Evolutionary conservation across 2,888 invertebrate species (phyloP).

Genomic region (Hypomecis punctinalis): DNA sequence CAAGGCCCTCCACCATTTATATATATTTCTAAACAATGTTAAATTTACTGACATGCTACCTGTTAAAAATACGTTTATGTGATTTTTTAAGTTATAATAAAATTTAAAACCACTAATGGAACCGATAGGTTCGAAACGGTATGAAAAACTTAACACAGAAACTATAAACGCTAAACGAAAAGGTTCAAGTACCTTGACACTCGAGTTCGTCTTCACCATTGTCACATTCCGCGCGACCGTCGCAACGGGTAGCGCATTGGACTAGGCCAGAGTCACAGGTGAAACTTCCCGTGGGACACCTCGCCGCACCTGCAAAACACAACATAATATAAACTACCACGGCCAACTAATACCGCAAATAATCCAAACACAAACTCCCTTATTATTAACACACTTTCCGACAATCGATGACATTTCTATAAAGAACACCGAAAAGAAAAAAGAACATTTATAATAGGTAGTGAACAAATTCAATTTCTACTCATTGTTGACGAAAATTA

Average conservation of each 20-base stretch:
- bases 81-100: too few relatives aligned
- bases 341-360: neutral
- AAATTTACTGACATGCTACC: too few relatives aligned
- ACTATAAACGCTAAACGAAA: too few relatives aligned
- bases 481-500: neutral
- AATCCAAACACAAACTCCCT: slow-evolving; percentile 5
- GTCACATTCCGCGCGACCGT: slow-evolving; percentile 80
- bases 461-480: neutral
- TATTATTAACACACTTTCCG: neutral
- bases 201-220: slow-evolving; percentile 87
- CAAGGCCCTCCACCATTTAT: too few relatives aligned
- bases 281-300: slow-evolving; percentile 60
- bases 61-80: too few relatives aligned
- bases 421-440: neutral
- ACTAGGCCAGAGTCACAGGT: slow-evolving; percentile 56
- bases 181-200: slow-evolving; percentile 66
- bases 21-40: too few relatives aligned
- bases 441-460: neutral
- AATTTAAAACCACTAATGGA: neutral
- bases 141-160: too few relatives aligned
- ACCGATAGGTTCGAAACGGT: neutral
- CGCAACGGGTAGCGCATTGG: slow-evolving; percentile 67
- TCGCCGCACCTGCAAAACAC: slow-evolving; percentile 41
- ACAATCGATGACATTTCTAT: neutral
- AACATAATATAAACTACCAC: neutral